These are phyloP conservation scores for Aldabrachelys gigantea DNA, from an alignment of 2,113 vertebrate species.

Conservation along the genomic window DNA sequence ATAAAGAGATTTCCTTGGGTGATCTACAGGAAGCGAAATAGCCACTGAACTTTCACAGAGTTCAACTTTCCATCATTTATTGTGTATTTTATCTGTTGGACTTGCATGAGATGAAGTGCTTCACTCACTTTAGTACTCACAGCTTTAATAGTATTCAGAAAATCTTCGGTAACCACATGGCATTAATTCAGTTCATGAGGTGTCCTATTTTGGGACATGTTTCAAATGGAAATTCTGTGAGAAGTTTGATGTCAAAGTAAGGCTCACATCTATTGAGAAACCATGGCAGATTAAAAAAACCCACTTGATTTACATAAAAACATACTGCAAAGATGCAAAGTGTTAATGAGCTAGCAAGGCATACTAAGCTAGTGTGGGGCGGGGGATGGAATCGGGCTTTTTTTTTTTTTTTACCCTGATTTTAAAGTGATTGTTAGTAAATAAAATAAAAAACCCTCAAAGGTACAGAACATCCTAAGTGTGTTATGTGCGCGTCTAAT, in stretches of 20 bases:
- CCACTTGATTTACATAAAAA: neutral
- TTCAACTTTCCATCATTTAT: neutral
- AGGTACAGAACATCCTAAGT: no score
- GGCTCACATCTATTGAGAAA: neutral
- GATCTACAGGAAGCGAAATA: neutral
- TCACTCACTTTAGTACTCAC: neutral
- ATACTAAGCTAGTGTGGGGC: neutral
- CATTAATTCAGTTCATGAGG: no score
- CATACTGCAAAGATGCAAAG: neutral
- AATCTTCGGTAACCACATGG: neutral
- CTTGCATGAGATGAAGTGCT: neutral
- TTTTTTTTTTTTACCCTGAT: neutral
- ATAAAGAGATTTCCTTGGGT: neutral
- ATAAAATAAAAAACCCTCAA: neutral
- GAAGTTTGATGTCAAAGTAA: neutral
- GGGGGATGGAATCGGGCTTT: neutral
- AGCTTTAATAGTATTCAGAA: neutral
- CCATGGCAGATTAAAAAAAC: neutral
- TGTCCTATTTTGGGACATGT: neutral
- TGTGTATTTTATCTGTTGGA: neutral
- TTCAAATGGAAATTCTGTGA: neutral
- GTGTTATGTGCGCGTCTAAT: no score
- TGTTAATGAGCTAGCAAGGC: neutral
- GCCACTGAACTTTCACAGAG: neutral
- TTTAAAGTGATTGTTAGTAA: no score